Evolutionary conservation across 2,113 vertebrate genomes (phyloP), one percentile per base, ranked within the genome.

Genomic region (Elachura formosa): DNA sequence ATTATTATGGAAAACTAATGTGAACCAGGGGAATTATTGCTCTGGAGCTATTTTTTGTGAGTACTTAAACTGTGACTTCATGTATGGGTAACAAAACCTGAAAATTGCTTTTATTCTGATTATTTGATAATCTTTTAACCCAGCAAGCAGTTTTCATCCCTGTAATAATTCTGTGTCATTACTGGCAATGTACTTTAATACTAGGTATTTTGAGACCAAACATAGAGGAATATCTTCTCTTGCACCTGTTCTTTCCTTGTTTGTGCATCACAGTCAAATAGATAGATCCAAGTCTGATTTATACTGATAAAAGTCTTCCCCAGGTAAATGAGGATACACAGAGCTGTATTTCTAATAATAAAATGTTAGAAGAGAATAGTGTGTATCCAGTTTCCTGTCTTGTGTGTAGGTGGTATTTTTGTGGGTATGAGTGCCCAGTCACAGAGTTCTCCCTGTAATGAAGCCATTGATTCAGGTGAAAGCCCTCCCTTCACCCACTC

Each of bases 41-140:
- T 93, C 48, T 82, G 38, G 43, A 80, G 55, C 22, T 29, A 9
- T 69, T 62, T 91, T 94, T 87, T 80, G 29, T 87, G 77, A 71
- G 14, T 95, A 13, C 40, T 84, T 90, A 80, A 71, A 56, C 38
- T 9, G 8, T 45, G 31, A 81, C 87, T 86, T 85, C 52, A 41
- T 29, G 22, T 71, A 28, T 3, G 5, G 21, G 11, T 83, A 89
- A 89, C 61, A 15, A 90, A 95, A 78, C 73, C 31, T 49, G 54
- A 76, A 87, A 87, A 81, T 58, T 61, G 54, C 33, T 93, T 93
- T 87, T 93, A 29, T 86, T 86, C 49, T 78, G 52, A 75, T 95
- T 9, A 3, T 63, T 66, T 76, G 64, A 45, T 90, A 96, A 94
- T 91, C 68, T 81, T 84, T 87, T 93, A 94, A 87, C 76, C 28